Evolutionary conservation across 2,888 invertebrate genomes (phyloP), one percentile per base, ranked within the genome.

Genomic region (Agrilus biguttatus): DNA sequence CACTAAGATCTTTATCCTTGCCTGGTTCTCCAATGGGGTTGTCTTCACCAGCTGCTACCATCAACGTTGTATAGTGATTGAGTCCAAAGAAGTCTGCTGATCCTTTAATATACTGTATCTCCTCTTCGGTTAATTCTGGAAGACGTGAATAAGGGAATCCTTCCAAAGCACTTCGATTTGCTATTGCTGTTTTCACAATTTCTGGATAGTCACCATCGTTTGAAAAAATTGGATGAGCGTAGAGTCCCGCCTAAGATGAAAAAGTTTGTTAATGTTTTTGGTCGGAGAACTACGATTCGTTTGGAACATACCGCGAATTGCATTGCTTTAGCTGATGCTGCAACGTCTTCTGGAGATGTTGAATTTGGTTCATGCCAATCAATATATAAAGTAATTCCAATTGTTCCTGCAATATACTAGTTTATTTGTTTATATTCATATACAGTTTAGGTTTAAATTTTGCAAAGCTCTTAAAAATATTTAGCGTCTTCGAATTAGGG

Each of bases 21-120:
- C 28, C 10, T 8, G 42, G 21, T 5, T 44, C 44, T 37, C 43
- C 44, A 33, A 43, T 47, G 5, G 33, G 10, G 8, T 28, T n/a
- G 14, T 46, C 39, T 39, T 33, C 10, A 2, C 35, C 14, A 12
- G 44, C 42, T 12, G 38, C 43, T 5, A 65, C 69, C 53, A 77
- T 51, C 48, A 66, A 64, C 0, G 77, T 70, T 1, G 82, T 78
- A 57, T 88, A 89, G 44, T 79, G 74, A 58, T 87, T 88, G 13
- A 87, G 58, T 1, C 83, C 84, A 41, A 87, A 67, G 61, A 80
- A 84, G 57, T 89, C 86, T 1, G 71, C 69, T 1, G 82, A 75
- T 0, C 73, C 77, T 33, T 61, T 64, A 17, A 85, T 72, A 42
- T 68, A 65, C 8, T 64, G 57, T 7, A 80, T 67, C 65, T 84